Conservation (phyloP, 2,888 invertebrate species). For the Tuta absoluta region DNA sequence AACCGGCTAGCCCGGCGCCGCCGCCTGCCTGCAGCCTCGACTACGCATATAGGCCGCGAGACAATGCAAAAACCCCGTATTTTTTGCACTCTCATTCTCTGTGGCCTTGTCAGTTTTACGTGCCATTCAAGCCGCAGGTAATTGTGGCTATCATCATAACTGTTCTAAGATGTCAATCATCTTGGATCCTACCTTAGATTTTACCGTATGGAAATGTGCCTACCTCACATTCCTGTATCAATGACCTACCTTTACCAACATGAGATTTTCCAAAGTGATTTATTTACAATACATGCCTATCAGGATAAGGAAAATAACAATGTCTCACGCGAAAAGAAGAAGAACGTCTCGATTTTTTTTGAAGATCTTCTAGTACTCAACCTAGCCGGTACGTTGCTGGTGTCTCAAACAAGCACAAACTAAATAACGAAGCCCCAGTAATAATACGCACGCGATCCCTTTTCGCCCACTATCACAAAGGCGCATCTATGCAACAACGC, state of each 20-base stretch:
- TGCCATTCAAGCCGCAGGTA: neutral
- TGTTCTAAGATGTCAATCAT: neutral
- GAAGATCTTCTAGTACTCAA: too few species aligned
- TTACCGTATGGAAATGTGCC: too few species aligned
- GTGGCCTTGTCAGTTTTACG: constrained; percentile 12
- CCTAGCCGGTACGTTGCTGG: too few species aligned
- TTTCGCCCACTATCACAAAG: constrained; percentile 4
- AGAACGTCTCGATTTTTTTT: too few species aligned
- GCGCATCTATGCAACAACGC: constrained; percentile 15
- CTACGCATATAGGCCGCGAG: constrained; percentile 23
- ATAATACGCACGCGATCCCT: neutral
- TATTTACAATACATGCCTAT: too few species aligned
- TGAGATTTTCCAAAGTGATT: too few species aligned
- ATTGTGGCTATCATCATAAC: neutral
- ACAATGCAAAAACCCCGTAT: constrained; percentile 24
- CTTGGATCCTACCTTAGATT: too few species aligned
- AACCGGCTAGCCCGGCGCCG: constrained; percentile 64
- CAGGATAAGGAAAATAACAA: too few species aligned
- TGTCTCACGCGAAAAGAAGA: too few species aligned
- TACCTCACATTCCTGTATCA: too few species aligned
- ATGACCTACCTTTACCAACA: too few species aligned
- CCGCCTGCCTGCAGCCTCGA: constrained; percentile 34
- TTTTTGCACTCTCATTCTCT: constrained; percentile 30
- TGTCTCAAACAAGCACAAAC: too few species aligned
- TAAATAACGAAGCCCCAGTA: neutral